Percentiles rank a stretch among this genome's conserved stretches.
These are phyloP conservation scores for Ochlodes sylvanus DNA, from an alignment of 2,888 invertebrate species.

Conservation along the genomic window DNA sequence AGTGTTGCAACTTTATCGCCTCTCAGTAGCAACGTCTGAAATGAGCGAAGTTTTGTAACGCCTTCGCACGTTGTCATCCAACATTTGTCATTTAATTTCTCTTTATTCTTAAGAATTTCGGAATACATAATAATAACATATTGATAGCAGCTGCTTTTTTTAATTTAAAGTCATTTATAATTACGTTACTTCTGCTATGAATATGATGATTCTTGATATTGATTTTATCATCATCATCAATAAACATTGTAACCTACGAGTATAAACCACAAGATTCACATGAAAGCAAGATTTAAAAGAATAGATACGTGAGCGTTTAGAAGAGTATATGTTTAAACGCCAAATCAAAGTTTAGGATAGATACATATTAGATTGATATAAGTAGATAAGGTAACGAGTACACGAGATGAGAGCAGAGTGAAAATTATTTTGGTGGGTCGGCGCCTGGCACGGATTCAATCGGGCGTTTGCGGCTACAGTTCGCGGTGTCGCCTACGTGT, in stretches of 20 bases:
- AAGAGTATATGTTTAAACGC: neutral
- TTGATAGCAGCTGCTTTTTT: neutral
- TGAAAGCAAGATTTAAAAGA: no score
- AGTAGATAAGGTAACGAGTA: constrained; percentile 47
- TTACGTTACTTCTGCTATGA: neutral
- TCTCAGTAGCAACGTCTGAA: constrained; percentile 48
- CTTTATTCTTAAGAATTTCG: neutral
- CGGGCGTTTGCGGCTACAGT: constrained; percentile 51
- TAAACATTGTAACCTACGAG: no score
- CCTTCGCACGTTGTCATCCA: neutral
- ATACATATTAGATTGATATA: constrained; percentile 20
- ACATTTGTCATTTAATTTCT: constrained; percentile 12
- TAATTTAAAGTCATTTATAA: neutral
- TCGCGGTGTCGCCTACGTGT: constrained; percentile 62
- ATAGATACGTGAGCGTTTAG: no score
- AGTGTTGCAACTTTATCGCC: constrained; percentile 53
- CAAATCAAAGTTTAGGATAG: neutral
- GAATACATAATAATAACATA: neutral
- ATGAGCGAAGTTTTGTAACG: constrained; percentile 9
- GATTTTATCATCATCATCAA: no score
- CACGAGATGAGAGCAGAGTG: constrained; percentile 63
- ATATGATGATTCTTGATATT: no score
- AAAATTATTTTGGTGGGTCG: constrained; percentile 75
- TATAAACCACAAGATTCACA: no score
- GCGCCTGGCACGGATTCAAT: constrained; percentile 78